Evolutionary conservation across 2,797 vertebrate genomes (phyloP).

Genomic region (Acrocephalus scirpaceus): DNA sequence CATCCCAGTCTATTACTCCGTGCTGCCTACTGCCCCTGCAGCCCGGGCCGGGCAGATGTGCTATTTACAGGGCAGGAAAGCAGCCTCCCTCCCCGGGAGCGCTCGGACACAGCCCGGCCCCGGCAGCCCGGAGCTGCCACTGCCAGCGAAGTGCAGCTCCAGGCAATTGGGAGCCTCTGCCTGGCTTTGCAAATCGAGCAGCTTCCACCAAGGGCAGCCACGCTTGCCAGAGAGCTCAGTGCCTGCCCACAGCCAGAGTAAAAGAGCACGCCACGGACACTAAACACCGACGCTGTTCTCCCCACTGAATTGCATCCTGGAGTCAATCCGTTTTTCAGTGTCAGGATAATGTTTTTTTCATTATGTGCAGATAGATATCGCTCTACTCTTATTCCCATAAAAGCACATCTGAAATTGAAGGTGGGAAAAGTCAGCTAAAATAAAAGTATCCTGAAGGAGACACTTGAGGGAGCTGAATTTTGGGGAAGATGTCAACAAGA

Average conservation of each 20-base stretch:
- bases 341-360: neutral
- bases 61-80: neutral
- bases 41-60: neutral
- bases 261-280: accelerated
- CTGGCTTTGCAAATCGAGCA: neutral
- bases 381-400: neutral
- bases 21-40: neutral
- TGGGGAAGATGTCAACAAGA: neutral
- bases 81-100: neutral
- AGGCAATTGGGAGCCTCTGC: neutral
- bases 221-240: accelerated
- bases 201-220: neutral
- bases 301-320: neutral
- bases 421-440: neutral
- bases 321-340: neutral
- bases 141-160: neutral
- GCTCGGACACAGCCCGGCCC: neutral
- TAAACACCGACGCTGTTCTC: neutral
- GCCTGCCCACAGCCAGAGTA: neutral
- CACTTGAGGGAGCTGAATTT: neutral
- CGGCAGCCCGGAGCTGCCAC: neutral
- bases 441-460: neutral
- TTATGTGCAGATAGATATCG: accelerated
- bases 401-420: neutral
- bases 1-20: accelerated